Evolutionary conservation across 2,888 invertebrate species (phyloP).

Genomic region (Cantharis rustica): DNA sequence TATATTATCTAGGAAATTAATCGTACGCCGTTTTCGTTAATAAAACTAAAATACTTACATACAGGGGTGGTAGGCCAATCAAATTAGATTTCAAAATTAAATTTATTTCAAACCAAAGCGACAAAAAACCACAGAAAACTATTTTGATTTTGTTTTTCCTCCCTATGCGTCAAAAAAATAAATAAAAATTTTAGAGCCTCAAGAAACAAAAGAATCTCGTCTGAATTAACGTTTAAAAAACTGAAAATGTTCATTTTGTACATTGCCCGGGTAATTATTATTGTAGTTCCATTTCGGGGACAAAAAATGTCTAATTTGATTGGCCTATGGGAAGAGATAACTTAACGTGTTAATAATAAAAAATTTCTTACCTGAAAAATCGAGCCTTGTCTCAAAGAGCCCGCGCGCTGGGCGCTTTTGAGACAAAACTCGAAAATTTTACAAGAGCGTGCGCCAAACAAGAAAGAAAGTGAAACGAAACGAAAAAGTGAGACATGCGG

Average conservation of each 20-base stretch:
- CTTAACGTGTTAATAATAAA: neutral
- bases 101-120: neutral
- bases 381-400: neutral
- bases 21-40: conserved; percentile 6
- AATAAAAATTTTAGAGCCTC: too few relatives aligned
- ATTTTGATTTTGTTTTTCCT: too few relatives aligned
- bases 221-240: too few relatives aligned
- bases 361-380: neutral
- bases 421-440: neutral
- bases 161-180: too few relatives aligned
- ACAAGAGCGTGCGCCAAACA: neutral
- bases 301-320: neutral
- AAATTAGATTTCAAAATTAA: neutral
- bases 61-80: neutral
- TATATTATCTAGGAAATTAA: conserved; percentile 15
- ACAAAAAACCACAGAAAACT: too few relatives aligned
- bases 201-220: too few relatives aligned
- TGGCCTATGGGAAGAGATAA: neutral
- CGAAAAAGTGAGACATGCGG: conserved; percentile 22
- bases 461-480: neutral
- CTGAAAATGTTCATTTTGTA: too few relatives aligned
- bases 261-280: too few relatives aligned
- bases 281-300: too few relatives aligned
- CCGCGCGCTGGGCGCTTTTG: neutral
- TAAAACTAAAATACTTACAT: neutral